Percentiles rank a stretch among this genome's conserved stretches.
Conservation (phyloP, 1,140 invertebrate species). For the Lordiphosa clarofinis region DNA sequence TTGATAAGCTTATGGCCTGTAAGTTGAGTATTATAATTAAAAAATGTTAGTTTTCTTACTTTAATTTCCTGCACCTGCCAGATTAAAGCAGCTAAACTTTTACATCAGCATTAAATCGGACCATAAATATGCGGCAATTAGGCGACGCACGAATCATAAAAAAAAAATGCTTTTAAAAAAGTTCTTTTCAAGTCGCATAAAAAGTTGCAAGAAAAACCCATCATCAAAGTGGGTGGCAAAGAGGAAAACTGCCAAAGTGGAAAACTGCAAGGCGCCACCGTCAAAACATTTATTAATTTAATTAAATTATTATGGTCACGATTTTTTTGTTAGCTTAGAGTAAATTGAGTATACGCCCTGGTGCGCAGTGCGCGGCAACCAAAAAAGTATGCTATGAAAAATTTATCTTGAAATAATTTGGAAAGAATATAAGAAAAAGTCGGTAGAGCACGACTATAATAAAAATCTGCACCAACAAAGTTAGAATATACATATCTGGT, state of each 20-base stretch:
- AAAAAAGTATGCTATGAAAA: too few species aligned
- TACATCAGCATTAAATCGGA: slow-evolving; percentile 50
- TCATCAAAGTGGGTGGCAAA: too few species aligned
- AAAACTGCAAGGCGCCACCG: not conserved
- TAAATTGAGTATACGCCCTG: slow-evolving; percentile 26
- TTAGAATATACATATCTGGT: too few species aligned
- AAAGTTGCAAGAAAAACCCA: slow-evolving; percentile 11
- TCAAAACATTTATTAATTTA: slow-evolving; percentile 41
- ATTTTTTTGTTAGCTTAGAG: slow-evolving; percentile 19
- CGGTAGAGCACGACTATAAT: too few species aligned
- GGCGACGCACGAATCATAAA: slow-evolving; percentile 39
- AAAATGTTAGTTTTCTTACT: slow-evolving; percentile 1
- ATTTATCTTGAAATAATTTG: not conserved
- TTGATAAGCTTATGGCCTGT: slow-evolving; percentile 23
- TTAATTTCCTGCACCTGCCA: slow-evolving; percentile 3
- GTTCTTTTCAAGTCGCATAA: slow-evolving; percentile 58
- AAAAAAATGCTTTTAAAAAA: slow-evolving; percentile 52
- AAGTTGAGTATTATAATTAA: too few species aligned
- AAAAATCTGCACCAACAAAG: too few species aligned
- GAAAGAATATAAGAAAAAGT: too few species aligned
- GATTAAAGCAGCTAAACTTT: slow-evolving; percentile 26
- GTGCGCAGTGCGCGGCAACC: not conserved
- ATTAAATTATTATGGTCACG: slow-evolving; percentile 47
- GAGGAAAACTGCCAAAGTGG: too few species aligned
- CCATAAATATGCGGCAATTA: slow-evolving; percentile 42